A percentile compares a stretch with the other conserved stretches of the same genome.
These are phyloP conservation scores for Pachydiplax longipennis DNA, from an alignment of 2,888 invertebrate genomes.

Conservation along the genomic window DNA sequence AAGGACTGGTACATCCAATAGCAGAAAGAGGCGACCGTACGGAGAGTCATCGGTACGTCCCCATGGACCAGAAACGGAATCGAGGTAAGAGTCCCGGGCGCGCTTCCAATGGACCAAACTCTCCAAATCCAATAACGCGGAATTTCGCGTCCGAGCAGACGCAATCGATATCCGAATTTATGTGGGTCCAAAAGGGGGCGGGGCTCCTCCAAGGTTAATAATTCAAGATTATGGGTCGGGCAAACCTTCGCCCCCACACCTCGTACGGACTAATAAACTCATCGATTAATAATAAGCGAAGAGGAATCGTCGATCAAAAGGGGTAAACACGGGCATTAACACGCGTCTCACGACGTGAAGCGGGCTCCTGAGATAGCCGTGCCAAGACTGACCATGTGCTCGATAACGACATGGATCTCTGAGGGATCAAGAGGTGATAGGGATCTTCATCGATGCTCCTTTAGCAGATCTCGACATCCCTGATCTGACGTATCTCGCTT, in stretches of 20 bases:
- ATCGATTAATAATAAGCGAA: neutral
- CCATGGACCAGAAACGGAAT: neutral
- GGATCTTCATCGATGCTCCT: too few relatives aligned
- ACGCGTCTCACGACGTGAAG: neutral
- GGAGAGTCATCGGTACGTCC: neutral
- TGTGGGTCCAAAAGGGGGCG: neutral
- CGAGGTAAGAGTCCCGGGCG: neutral
- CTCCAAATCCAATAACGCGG: neutral
- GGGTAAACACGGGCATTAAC: neutral
- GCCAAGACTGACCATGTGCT: too few relatives aligned
- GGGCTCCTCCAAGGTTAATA: neutral
- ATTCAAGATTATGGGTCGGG: neutral
- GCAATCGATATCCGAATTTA: neutral
- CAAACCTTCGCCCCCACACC: neutral
- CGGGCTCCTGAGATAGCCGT: too few relatives aligned
- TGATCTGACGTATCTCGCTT: too few relatives aligned
- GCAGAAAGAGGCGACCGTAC: neutral
- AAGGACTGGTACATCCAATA: neutral
- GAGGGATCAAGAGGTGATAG: too few relatives aligned
- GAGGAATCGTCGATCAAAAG: neutral
- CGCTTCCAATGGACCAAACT: neutral
- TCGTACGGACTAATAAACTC: neutral
- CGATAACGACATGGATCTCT: too few relatives aligned
- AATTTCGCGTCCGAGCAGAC: neutral
- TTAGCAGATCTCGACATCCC: too few relatives aligned